Base-by-base conservation (phyloP, 2,113 vertebrate species). In the Pipra filicauda region DNA sequence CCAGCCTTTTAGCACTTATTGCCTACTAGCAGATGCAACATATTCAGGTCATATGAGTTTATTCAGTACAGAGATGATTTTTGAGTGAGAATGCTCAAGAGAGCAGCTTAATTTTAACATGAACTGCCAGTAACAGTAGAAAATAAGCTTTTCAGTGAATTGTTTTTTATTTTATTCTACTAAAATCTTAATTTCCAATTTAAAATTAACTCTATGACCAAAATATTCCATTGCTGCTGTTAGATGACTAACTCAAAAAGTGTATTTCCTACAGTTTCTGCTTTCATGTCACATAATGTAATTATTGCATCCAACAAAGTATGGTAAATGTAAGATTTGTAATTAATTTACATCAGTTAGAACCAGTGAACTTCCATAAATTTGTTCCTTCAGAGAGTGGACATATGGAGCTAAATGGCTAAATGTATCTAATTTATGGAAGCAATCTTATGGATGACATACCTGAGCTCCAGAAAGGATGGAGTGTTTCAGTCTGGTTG, bases 21-120 rank as follows among this genome's bases (percentile, higher is more conserved):
- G 64, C 46, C 39, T 93, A n/a, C 44, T 93, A 69, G 88, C 78
- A 92, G 52, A 86, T 64, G 37, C 35, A 96, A 58, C 37, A 15
- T 91, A 70, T 88, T 96, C 61, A 44, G 90, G 93, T 92, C 85
- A 86, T 55, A 43, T 7, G 75, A 95, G 81, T 93, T 94, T 91
- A 86, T 92, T 91, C 49, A 18, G 74, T 74, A 54, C 35, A 70
- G 52, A 83, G 67, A 77, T 51, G 30, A 43, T 44, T 85, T 85
- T 70, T 77, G 48, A 91, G 52, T 69, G 31, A 57, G 58, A 86
- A 87, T 86, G 59, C 43, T 90, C 48, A 71, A 87, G 72, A 72
- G 57, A 37, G 22, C 57, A 83, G 54, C 35, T 93, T 81, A 70
- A 91, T 84, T 93, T 85, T 88, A 90, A 72, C 52, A 72, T 59